Base-by-base conservation (phyloP, 2,888 invertebrate genomes). In the Heteropelma amictum region DNA sequence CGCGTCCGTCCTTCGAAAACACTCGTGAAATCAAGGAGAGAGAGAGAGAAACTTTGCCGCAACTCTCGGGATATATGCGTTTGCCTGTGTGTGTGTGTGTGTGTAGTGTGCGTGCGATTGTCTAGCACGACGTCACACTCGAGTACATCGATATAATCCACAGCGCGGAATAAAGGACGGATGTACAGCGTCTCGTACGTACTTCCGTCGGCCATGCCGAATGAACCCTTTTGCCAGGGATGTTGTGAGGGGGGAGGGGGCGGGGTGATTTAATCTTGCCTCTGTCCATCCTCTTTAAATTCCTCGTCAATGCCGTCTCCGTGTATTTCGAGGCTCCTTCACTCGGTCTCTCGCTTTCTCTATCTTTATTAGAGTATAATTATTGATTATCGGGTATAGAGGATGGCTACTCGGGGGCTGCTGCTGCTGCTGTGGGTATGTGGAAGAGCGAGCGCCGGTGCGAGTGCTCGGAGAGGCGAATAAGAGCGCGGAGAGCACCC, bases 341-440 rank as follows among this genome's bases (percentile, higher is more conserved):
- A 19, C 38, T 76, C 74, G 82, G 77, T 74, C 82, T 80, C 86
- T 84, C 82, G 84, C 85, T 83, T 82, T 83, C 85, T 86, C 86
- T 90, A 90, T 90, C 91, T 91, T 91, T 91, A 91, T 91, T 91
- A 91, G 90, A 90, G 91, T 90, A 91, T 91, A 91, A 91, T 91
- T 91, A 91, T 91, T 91, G 91, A 91, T 91, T 91, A 91, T 91
- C 89, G 90, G 89, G 90, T 87, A 90, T 85, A 86, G 87, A 86
- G 86, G 83, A 49, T 58, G 85, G 85, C 86, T 85, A 86, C 86
- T 87, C 87, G 72, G 69, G 47, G 35, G 56, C 49, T 70, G 77
- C 69, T 76, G 74, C 77, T 68, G 60, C 30, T 60, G 78, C 76
- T 83, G 74, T 77, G 79, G 80, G 77, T 80, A 81, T 78, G 70